Conservation (phyloP, 2,113 vertebrate genomes). For the Symphodus melops region DNA sequence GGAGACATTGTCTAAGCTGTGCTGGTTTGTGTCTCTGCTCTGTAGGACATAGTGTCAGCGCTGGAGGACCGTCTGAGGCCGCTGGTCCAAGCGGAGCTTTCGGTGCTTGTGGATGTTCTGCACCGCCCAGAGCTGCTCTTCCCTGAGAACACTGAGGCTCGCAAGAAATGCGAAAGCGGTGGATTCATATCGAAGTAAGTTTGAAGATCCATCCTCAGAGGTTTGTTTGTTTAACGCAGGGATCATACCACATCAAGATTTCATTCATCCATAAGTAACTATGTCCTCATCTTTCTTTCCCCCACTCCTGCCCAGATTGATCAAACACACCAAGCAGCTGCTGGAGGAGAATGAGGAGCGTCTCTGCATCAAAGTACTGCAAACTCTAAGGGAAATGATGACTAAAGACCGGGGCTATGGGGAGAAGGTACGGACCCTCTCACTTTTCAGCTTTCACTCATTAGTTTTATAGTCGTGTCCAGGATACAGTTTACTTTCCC, state of each 20-base stretch:
- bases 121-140: conserved; percentile 97
- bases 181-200: conserved; percentile 98
- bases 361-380: conserved; percentile 97
- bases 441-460: conserved; percentile 28
- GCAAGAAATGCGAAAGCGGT: conserved; percentile 96
- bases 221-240: background rate
- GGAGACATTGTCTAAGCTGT: background rate
- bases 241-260: background rate
- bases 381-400: conserved; percentile 99
- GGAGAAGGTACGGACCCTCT: conserved; percentile 91
- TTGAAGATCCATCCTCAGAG: background rate
- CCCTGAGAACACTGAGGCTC: conserved; percentile 95
- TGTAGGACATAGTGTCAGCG: conserved; percentile 95
- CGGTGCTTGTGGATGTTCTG: conserved; percentile 96
- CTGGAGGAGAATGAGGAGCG: conserved; percentile 98
- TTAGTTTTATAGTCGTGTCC: background rate
- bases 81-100: conserved; percentile 95
- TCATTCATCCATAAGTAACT: background rate
- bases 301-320: conserved; percentile 84
- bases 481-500: conserved; percentile 7
- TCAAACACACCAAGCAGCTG: conserved; percentile 97
- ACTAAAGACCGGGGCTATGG: conserved; percentile 97
- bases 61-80: conserved; percentile 95
- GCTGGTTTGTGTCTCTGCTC: background rate
- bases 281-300: background rate